Percentiles rank a stretch among this genome's conserved stretches.
phyloP scores from a whole-genome alignment of 1,140 invertebrate species.

The Mycetomoellerius zeteki region DNA sequence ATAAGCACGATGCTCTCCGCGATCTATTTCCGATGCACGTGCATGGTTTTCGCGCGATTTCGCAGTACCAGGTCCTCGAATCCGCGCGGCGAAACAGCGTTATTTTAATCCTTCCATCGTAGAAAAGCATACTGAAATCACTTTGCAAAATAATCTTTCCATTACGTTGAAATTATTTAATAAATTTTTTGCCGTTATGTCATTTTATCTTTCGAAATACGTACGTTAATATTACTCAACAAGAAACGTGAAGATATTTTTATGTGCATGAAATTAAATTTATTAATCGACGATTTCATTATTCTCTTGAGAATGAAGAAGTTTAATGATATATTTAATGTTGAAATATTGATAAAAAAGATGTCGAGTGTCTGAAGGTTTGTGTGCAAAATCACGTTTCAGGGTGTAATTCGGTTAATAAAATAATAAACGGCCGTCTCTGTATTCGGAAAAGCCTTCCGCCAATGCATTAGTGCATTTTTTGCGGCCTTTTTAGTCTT shows the following conservation, averaged over 20 bases:
- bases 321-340: not conserved
- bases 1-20: slow-evolving; percentile 60
- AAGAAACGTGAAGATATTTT: not conserved
- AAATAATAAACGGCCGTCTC: not conserved
- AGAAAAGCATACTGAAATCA: not conserved
- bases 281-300: not conserved
- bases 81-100: not conserved
- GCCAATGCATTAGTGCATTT: not conserved
- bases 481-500: not conserved
- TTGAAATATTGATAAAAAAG: slow-evolving; percentile 30
- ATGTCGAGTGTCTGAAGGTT: not conserved
- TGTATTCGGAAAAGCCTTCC: not conserved
- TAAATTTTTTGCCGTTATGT: not conserved
- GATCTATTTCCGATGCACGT: slow-evolving; percentile 72
- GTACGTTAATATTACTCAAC: not conserved
- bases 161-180: not conserved
- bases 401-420: not conserved
- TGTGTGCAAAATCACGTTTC: slow-evolving; percentile 5
- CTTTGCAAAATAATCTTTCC: not conserved
- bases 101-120: not conserved
- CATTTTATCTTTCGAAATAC: not conserved
- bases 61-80: not conserved
- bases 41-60: slow-evolving; percentile 35
- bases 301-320: not conserved
- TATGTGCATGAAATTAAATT: slow-evolving; percentile 13